These are phyloP conservation scores for Pseudorasbora parva DNA, from an alignment of 2,113 vertebrate species.

Conservation along the genomic window DNA sequence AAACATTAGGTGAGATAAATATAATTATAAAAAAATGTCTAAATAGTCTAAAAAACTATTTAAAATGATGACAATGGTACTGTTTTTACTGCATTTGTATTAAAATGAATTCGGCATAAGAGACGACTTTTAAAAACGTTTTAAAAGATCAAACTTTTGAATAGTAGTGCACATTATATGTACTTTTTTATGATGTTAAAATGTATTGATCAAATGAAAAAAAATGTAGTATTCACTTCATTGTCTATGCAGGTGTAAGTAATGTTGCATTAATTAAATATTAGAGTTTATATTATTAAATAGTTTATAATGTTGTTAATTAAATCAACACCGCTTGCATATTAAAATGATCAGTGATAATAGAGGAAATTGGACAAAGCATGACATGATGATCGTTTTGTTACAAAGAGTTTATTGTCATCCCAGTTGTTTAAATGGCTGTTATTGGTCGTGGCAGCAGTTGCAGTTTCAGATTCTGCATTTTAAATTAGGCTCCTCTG, in stretches of 20 bases:
- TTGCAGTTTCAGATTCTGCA: background rate
- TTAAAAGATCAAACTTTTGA: no score
- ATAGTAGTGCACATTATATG: no score
- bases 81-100: no score
- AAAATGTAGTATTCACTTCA: background rate
- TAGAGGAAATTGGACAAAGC: background rate
- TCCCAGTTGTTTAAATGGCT: no score
- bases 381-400: background rate
- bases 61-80: no score
- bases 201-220: background rate
- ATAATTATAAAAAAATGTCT: no score
- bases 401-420: background rate
- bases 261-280: no score
- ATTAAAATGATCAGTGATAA: background rate
- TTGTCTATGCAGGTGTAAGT: background rate
- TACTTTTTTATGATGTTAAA: background rate
- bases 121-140: no score
- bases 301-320: background rate
- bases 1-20: no score
- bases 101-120: no score
- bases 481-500: background rate
- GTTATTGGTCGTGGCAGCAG: background rate
- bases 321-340: background rate
- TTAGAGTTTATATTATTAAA: no score
- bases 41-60: no score